A percentile compares a stretch with the other conserved stretches of the same genome.
Evolutionary conservation across 1,140 invertebrate genomes (phyloP).

Genomic region (Adoxophyes honmai): DNA sequence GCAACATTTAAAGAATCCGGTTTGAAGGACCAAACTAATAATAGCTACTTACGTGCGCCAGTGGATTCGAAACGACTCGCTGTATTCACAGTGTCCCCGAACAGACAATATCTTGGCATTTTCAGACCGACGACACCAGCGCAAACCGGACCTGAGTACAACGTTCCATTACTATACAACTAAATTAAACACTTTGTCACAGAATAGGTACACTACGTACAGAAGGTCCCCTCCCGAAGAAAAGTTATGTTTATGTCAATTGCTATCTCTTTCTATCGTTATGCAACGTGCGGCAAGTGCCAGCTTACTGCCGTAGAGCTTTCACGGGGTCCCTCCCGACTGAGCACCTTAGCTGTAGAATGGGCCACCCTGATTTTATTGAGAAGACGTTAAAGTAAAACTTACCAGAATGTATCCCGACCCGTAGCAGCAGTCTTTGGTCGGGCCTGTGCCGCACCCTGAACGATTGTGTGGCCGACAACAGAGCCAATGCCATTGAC

Average conservation of each 20-base stretch:
- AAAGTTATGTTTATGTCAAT: no score
- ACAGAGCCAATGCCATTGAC: conserved; percentile 92
- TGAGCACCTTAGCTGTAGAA: no score
- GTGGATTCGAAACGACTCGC: conserved; percentile 97
- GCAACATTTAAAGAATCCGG: conserved; percentile 5
- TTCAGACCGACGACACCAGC: conserved; percentile 93
- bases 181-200: no score
- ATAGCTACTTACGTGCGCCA: conserved; percentile 80
- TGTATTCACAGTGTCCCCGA: conserved; percentile 94
- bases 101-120: conserved; percentile 94
- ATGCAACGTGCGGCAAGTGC: no score
- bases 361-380: no score
- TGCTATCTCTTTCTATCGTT: no score
- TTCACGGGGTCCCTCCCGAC: no score
- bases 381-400: neutral
- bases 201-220: no score
- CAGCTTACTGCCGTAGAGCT: no score
- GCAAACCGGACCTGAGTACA: conserved; percentile 82
- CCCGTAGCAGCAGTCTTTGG: conserved; percentile 90
- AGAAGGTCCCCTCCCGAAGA: no score
- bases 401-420: conserved; percentile 94
- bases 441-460: conserved; percentile 91
- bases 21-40: conserved; percentile 14
- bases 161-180: no score
- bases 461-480: conserved; percentile 90